These are phyloP conservation scores for Eustalomyia histrio DNA, from an alignment of 2,888 invertebrate genomes.

Conservation along the genomic window DNA sequence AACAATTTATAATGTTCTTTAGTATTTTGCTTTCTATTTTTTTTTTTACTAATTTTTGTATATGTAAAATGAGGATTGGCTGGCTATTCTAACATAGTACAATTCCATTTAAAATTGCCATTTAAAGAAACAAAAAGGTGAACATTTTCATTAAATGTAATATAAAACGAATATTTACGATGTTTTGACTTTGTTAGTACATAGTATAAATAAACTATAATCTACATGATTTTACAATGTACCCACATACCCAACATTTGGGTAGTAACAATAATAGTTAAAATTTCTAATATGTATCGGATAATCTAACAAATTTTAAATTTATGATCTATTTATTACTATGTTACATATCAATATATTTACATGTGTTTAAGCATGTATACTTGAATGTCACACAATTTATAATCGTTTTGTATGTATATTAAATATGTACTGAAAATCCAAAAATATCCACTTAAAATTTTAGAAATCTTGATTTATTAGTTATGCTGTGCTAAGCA, in stretches of 20 bases:
- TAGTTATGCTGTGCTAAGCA: too few species aligned
- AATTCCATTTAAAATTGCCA: slow-evolving; percentile 37
- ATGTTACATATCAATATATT: too few species aligned
- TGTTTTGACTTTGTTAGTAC: background rate
- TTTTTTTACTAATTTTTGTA: background rate
- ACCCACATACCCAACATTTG: background rate
- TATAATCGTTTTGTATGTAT: too few species aligned
- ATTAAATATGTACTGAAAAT: too few species aligned
- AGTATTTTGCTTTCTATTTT: slow-evolving; percentile 8
- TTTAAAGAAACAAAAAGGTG: slow-evolving; percentile 27
- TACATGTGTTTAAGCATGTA: too few species aligned
- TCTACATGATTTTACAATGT: background rate
- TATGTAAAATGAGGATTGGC: slow-evolving; percentile 49
- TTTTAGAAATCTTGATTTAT: too few species aligned
- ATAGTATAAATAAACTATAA: background rate
- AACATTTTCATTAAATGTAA: slow-evolving; percentile 35
- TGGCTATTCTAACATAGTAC: slow-evolving; percentile 24
- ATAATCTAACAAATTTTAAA: background rate
- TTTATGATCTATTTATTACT: background rate
- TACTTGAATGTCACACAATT: too few species aligned
- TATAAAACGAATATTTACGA: slow-evolving; percentile 50
- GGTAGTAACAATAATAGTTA: background rate
- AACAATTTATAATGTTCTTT: slow-evolving; percentile 44
- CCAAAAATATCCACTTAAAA: too few species aligned
- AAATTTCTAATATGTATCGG: background rate